These are phyloP conservation scores for Choloepus didactylus DNA, from an alignment of 2,797 vertebrate genomes.

Conservation along the genomic window DNA sequence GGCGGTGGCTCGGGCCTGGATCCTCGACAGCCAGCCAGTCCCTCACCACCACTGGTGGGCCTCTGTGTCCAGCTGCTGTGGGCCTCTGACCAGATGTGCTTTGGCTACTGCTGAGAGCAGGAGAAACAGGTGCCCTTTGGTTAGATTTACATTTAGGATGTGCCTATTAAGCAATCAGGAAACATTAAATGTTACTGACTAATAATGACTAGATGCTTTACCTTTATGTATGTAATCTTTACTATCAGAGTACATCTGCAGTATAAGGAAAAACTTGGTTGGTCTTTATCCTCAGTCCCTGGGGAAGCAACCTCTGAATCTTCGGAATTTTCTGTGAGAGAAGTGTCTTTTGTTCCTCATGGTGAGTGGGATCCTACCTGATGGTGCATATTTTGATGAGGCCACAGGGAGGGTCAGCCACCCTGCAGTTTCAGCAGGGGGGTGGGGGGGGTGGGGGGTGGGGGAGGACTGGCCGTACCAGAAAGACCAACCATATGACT, in stretches of 20 bases:
- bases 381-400: too few species aligned
- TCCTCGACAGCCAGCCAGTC: not conserved
- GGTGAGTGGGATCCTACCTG: too few species aligned
- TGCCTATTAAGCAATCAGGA: not conserved
- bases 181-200: not conserved
- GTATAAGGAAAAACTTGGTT: too few species aligned
- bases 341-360: too few species aligned
- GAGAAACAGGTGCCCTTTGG: not conserved
- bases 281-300: too few species aligned
- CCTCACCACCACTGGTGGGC: not conserved
- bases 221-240: not conserved
- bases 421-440: too few species aligned
- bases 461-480: too few species aligned
- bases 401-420: too few species aligned
- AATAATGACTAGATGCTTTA: not conserved
- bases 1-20: not conserved
- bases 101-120: not conserved
- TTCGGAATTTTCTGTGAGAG: too few species aligned
- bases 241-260: not conserved
- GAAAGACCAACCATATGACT: too few species aligned
- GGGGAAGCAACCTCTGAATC: too few species aligned
- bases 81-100: not conserved
- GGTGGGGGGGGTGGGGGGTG: too few species aligned
- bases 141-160: not conserved
- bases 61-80: not conserved